A percentile compares a stretch with the other conserved stretches of the same genome.
Evolutionary conservation across 2,888 invertebrate species (phyloP).

Genomic region (Neelides folsomi): DNA sequence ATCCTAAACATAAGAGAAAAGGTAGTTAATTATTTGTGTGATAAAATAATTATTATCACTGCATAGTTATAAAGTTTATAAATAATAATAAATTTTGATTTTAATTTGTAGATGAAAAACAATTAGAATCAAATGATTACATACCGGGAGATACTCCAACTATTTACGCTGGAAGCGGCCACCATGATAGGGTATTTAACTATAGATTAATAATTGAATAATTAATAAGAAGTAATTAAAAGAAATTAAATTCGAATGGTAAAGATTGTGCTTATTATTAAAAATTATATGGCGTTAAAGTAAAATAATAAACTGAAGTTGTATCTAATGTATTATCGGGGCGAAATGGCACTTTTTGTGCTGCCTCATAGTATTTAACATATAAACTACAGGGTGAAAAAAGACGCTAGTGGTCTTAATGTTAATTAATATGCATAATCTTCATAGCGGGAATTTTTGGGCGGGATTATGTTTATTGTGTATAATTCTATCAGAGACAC

Average conservation of each 20-base stretch:
- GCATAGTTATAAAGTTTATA: too few species aligned
- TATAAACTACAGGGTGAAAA: too few species aligned
- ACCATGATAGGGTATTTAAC: slow-evolving; percentile 23
- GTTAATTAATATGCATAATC: too few species aligned
- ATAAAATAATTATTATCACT: background rate
- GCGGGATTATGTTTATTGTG: too few species aligned
- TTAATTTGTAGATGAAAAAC: slow-evolving; percentile 23
- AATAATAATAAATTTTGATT: background rate
- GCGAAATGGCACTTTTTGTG: too few species aligned
- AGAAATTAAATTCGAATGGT: background rate
- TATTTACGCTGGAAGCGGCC: slow-evolving; percentile 42
- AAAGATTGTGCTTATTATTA: too few species aligned
- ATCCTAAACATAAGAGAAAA: slow-evolving; percentile 13
- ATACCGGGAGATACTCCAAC: slow-evolving; percentile 49
- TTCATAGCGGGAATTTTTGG: too few species aligned
- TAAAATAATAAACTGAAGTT: background rate
- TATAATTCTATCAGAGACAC: too few species aligned
- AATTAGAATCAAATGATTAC: slow-evolving; percentile 37
- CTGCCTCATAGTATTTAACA: too few species aligned
- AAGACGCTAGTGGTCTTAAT: too few species aligned
- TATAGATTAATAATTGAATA: background rate
- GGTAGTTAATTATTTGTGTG: slow-evolving; percentile 4
- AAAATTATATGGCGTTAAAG: background rate
- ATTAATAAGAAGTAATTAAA: too few species aligned
- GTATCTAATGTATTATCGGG: background rate